Percentiles rank a stretch among this genome's conserved stretches.
Conservation (phyloP, 2,888 invertebrate species). For the Cantharis nigra region DNA sequence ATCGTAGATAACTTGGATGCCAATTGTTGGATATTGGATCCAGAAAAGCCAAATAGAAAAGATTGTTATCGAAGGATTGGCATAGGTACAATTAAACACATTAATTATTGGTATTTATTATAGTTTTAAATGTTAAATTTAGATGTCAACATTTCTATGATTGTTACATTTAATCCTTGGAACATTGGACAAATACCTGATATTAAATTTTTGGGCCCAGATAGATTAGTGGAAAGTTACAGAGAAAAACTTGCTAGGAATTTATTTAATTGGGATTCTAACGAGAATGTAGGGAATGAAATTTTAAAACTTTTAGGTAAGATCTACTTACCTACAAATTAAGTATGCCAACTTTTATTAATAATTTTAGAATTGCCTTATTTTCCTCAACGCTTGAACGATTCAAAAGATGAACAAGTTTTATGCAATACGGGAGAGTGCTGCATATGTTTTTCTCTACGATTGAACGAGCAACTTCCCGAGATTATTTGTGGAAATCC, state of each 20-base stretch:
- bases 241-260: constrained; percentile 45
- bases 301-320: constrained; percentile 50
- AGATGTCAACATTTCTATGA: constrained; percentile 51
- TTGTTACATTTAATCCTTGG: constrained; percentile 51
- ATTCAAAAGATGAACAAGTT: constrained; percentile 33
- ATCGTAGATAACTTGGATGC: constrained; percentile 53
- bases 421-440: constrained; percentile 47
- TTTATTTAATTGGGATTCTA: constrained; percentile 50
- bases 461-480: constrained; percentile 51
- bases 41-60: constrained; percentile 47
- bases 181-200: constrained; percentile 48
- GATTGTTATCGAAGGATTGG: constrained; percentile 53
- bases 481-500: constrained; percentile 52
- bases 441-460: constrained; percentile 52
- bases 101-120: background rate
- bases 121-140: constrained; percentile 24
- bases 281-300: constrained; percentile 44
- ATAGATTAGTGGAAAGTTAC: constrained; percentile 43
- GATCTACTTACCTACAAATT: background rate
- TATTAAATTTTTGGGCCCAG: constrained; percentile 55
- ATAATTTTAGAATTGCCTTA: constrained; percentile 42
- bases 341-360: constrained; percentile 4
- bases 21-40: constrained; percentile 54
- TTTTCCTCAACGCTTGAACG: constrained; percentile 41
- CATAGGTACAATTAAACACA: constrained; percentile 43